A percentile compares a stretch with the other conserved stretches of the same genome.
phyloP scores from a whole-genome alignment of 2,888 invertebrate species.

The Xanthorhoe designata region DNA sequence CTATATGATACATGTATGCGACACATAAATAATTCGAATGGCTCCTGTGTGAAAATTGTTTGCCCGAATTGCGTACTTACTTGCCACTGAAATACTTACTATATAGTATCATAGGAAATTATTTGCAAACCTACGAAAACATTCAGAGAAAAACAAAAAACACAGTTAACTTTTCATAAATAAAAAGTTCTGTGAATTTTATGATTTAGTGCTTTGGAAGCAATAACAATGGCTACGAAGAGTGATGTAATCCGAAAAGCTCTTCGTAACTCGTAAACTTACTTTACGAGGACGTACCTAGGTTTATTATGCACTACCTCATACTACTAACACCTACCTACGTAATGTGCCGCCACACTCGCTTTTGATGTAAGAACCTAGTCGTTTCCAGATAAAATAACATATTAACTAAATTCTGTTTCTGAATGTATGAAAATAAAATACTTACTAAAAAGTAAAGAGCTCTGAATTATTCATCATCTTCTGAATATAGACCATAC shows the following conservation, averaged over 20 bases:
- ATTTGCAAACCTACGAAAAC: background rate
- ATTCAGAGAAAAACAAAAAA: background rate
- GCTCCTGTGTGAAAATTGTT: slow-evolving; percentile 48
- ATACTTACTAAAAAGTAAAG: too few species aligned
- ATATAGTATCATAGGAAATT: slow-evolving; percentile 1
- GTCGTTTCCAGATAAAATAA: background rate
- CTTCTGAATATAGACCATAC: too few species aligned
- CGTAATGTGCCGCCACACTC: background rate
- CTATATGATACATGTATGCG: slow-evolving; percentile 56
- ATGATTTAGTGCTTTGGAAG: background rate
- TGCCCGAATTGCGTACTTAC: slow-evolving; percentile 25
- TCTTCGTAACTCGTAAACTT: background rate
- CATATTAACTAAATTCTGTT: too few species aligned
- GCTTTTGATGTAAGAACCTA: background rate
- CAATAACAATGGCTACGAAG: background rate
- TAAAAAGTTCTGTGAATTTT: background rate
- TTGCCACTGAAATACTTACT: slow-evolving; percentile 18
- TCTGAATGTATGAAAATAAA: too few species aligned
- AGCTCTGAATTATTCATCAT: too few species aligned
- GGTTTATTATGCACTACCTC: slow-evolving; percentile 1
- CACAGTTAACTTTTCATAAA: background rate
- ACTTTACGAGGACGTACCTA: background rate
- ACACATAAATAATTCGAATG: slow-evolving; percentile 63
- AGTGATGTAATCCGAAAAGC: background rate
- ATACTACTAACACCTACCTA: too few species aligned